A percentile compares a stretch with the other conserved stretches of the same genome.
These are phyloP conservation scores for Eremophila alpestris DNA, from an alignment of 2,797 vertebrate species.

Conservation along the genomic window DNA sequence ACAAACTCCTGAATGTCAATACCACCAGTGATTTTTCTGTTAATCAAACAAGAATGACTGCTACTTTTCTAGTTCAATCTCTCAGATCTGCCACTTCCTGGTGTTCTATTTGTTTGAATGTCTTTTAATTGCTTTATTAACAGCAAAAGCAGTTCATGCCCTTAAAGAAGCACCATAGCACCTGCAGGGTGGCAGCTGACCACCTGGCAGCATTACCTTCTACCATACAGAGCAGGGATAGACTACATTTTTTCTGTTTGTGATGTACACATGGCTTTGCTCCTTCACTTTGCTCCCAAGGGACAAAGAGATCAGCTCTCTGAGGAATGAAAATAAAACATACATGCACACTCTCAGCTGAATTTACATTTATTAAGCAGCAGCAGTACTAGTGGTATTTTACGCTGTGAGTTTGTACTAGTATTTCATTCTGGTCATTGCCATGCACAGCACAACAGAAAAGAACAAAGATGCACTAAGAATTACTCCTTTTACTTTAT, in stretches of 20 bases:
- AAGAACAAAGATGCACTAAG: background rate
- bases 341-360: background rate
- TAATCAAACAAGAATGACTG: background rate
- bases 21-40: conserved; percentile 14
- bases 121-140: background rate
- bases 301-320: background rate
- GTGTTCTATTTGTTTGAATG: background rate
- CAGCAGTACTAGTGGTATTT: background rate
- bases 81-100: background rate
- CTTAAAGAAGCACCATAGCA: background rate
- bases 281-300: background rate
- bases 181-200: background rate
- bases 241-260: background rate
- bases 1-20: background rate
- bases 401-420: background rate
- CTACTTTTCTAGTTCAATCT: background rate
- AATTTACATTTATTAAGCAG: background rate
- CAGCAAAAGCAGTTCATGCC: background rate
- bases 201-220: background rate
- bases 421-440: background rate
- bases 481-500: background rate
- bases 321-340: background rate
- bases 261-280: background rate
- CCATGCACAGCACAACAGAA: background rate
- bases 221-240: background rate